These are phyloP conservation scores for Ennomos fuscantarius DNA, from an alignment of 2,888 invertebrate species.

Conservation along the genomic window DNA sequence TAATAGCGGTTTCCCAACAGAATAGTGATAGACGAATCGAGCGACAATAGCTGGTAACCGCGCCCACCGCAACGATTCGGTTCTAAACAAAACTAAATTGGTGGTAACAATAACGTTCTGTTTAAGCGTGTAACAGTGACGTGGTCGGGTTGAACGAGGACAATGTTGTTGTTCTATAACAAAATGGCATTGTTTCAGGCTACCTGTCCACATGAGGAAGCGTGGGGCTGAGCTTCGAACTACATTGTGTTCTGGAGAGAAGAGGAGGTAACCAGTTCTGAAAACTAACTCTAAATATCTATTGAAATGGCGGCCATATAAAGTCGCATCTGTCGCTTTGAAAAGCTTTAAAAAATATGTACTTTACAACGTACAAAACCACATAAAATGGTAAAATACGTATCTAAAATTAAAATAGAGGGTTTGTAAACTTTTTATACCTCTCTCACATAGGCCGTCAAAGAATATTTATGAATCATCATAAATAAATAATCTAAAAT, in stretches of 20 bases:
- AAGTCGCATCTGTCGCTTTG: no score
- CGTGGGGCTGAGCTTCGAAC: conserved; percentile 29
- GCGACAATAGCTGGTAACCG: conserved; percentile 68
- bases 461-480: no score
- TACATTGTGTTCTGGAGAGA: conserved; percentile 16
- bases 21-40: conserved; percentile 67
- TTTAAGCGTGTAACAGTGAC: conserved; percentile 44
- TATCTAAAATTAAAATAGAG: no score
- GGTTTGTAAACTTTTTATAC: no score
- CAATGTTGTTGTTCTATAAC: conserved; percentile 62
- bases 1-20: conserved; percentile 68
- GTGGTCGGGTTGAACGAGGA: conserved; percentile 42
- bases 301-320: no score
- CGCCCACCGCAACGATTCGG: conserved; percentile 60
- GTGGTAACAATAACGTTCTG: conserved; percentile 45
- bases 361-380: no score
- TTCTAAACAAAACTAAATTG: conserved; percentile 61
- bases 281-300: conserved; percentile 1
- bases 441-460: no score
- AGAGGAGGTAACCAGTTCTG: conserved; percentile 1
- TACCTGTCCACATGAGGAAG: conserved; percentile 45
- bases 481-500: no score
- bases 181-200: conserved; percentile 68
- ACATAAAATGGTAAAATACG: no score
- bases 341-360: no score